Conservation (phyloP, 2,113 vertebrate genomes). For the Nicator chloris region DNA sequence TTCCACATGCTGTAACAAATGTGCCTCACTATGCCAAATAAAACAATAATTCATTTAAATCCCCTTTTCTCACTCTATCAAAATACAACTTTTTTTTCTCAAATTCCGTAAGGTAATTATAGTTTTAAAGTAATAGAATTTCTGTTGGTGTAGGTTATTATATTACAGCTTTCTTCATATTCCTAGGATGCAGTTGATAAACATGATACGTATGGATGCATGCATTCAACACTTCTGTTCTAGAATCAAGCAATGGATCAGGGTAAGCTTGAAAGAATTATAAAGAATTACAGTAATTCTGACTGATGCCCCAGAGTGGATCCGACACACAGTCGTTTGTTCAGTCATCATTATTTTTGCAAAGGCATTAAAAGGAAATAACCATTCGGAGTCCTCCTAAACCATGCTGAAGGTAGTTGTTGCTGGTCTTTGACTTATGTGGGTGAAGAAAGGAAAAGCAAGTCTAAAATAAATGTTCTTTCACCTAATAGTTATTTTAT, state of each 20-base stretch:
- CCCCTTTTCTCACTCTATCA: neutral
- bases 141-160: neutral
- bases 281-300: neutral
- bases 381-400: neutral
- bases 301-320: neutral
- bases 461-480: neutral
- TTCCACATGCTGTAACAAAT: neutral
- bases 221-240: neutral
- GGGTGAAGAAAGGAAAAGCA: neutral
- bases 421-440: neutral
- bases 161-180: neutral
- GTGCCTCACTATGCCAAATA: neutral
- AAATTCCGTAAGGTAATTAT: neutral
- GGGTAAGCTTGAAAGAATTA: neutral
- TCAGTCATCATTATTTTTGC: neutral
- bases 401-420: neutral
- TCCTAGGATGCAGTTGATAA: neutral
- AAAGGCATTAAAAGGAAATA: neutral
- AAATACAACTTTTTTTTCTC: neutral
- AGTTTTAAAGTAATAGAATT: neutral
- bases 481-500: neutral
- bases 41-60: neutral
- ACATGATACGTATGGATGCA: neutral
- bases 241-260: neutral
- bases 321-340: neutral